Evolutionary conservation across 2,113 vertebrate species (phyloP), one percentile per base, ranked within the genome.

Genomic region (Calidris pygmaea): DNA sequence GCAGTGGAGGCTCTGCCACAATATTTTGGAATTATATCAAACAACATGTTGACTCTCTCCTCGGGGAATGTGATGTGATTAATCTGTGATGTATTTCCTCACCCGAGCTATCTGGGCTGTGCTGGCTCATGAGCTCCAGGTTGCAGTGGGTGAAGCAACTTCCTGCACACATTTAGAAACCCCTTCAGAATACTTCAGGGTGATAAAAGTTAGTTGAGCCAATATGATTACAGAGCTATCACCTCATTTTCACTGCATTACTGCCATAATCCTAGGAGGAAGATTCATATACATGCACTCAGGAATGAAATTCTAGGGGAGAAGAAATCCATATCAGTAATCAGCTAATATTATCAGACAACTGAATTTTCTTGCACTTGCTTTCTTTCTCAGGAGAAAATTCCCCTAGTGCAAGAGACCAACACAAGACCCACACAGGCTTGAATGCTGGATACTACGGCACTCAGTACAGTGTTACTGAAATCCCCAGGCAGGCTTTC

Each of bases 141-240:
- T 41, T 92, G 80, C 68, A 85, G 58, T 12, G 70, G 56, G 76
- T 76, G 92, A 95, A 93, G 86, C 76, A 92, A 95, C 87, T 94
- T 93, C 80, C 81, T 72, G 72, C n/a, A 45, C 1, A 3, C 0
- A 1, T 85, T 92, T 79, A 85, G 68, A 95, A 92, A 60, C 14
- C 8, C 3, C 70, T 79, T 50, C 2, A 5, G 58, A 89, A 93
- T 39, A 87, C 50, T 91, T 89, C 30, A 85, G 24, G 29, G 55
- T 87, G 71, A 73, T 71, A 91, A 78, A 34, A 92, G 87, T 74
- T 74, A 70, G 77, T 87, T 63, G 53, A 89, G 66, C 29, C 50
- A 82, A 66, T 70, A 85, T 50, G 65, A 85, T 56, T 84, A 93
- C 71, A 79, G 66, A 68, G 24, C 35, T 90, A 70, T 65, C 88